phyloP scores from a whole-genome alignment of 2,113 vertebrate species.

The Choloepus hoffmanni region DNA sequence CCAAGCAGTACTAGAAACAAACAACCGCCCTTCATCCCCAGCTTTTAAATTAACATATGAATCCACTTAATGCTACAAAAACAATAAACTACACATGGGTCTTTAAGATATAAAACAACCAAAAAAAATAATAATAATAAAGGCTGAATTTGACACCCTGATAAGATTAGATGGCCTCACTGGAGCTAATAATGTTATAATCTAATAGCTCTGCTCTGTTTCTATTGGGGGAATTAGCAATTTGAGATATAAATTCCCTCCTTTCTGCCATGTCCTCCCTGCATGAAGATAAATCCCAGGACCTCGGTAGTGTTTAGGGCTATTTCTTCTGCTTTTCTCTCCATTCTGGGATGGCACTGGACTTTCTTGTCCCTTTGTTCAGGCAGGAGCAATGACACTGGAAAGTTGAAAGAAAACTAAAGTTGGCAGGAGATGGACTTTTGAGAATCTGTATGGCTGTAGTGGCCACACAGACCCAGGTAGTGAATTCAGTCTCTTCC shows the following conservation, averaged over 20 bases:
- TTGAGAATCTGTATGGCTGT: conserved; percentile 72
- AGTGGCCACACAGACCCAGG: conserved; percentile 76
- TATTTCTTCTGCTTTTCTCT: neutral
- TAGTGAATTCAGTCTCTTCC: conserved; percentile 76
- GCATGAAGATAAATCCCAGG: conserved; percentile 49
- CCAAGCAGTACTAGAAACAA: conserved; percentile 48
- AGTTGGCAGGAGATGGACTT: conserved; percentile 64
- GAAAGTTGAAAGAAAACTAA: conserved; percentile 68
- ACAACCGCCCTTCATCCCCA: neutral
- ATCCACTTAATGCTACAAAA: conserved; percentile 52
- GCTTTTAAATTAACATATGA: conserved; percentile 42
- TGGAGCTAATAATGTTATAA: conserved; percentile 54
- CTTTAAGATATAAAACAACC: conserved; percentile 45
- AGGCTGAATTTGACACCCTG: conserved; percentile 56
- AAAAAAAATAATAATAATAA: conserved; percentile 51
- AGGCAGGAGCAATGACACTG: conserved; percentile 74
- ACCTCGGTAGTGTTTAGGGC: conserved; percentile 53
- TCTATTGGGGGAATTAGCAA: conserved; percentile 50
- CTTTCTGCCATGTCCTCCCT: neutral
- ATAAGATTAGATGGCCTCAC: conserved; percentile 35
- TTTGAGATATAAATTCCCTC: conserved; percentile 72
- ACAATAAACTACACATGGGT: neutral
- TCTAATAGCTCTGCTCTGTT: conserved; percentile 44
- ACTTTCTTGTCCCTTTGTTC: conserved; percentile 70
- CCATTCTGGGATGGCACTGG: conserved; percentile 22